A percentile compares a stretch with the other conserved stretches of the same genome.
phyloP scores from a whole-genome alignment of 2,797 vertebrate genomes.

The Paramormyrops hopkinsi region DNA sequence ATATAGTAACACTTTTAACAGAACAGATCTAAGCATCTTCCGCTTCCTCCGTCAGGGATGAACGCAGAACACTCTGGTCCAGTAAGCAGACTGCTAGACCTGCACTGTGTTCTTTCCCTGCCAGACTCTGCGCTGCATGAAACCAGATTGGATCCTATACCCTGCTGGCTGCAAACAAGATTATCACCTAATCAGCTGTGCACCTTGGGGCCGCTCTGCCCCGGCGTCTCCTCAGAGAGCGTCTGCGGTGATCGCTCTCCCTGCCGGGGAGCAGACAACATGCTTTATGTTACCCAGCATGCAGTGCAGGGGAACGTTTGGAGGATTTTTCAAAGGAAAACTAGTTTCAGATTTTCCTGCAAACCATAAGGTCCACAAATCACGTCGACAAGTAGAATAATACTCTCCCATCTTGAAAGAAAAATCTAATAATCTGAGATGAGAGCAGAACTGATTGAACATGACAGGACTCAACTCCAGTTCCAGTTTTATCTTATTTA shows the following conservation, averaged over 20 bases:
- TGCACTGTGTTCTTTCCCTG: neutral
- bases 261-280: neutral
- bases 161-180: conserved; percentile 38
- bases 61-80: neutral
- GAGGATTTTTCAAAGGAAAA: neutral
- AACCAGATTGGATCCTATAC: conserved; percentile 11
- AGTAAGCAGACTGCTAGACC: neutral
- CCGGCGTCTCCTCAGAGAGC: conserved; percentile 24
- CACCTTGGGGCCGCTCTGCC: conserved; percentile 24
- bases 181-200: conserved; percentile 39
- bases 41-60: conserved; percentile 22
- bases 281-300: neutral
- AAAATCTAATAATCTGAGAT: neutral
- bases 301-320: neutral
- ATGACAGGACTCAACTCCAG: neutral
- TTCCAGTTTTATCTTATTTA: neutral
- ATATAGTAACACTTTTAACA: neutral
- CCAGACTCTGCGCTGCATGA: neutral
- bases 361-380: neutral
- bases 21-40: conserved; percentile 28
- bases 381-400: neutral
- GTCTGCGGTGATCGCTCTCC: conserved; percentile 29
- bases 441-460: neutral
- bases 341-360: neutral
- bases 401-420: neutral